phyloP scores from a whole-genome alignment of 2,113 vertebrate species.

The Plecturocebus donacophilus region DNA sequence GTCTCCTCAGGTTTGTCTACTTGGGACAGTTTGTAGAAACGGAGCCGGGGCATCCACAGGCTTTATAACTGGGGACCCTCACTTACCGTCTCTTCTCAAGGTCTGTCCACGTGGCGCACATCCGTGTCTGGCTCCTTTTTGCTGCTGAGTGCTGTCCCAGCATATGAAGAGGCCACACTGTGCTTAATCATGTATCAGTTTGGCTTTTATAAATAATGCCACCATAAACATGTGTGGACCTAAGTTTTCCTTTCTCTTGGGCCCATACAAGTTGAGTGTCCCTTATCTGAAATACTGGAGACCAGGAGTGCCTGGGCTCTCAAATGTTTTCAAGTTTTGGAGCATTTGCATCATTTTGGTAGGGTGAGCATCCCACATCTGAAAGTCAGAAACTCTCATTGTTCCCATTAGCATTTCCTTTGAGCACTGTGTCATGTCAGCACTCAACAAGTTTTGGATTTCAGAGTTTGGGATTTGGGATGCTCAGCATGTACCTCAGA shows the following conservation, averaged over 20 bases:
- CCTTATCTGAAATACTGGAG: background rate
- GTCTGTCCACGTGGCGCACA: accelerated
- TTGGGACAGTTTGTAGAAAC: too few relatives aligned
- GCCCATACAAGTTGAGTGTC: background rate
- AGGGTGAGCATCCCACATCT: background rate
- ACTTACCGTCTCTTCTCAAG: too few relatives aligned
- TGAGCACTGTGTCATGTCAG: background rate
- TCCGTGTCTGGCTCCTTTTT: too few relatives aligned
- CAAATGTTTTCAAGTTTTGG: background rate
- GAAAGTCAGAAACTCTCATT: background rate
- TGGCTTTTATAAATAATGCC: background rate
- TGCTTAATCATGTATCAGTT: background rate
- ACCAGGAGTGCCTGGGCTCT: background rate
- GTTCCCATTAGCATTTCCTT: background rate
- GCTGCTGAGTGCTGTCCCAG: background rate
- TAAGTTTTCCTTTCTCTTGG: background rate
- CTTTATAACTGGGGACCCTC: background rate
- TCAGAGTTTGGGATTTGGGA: background rate
- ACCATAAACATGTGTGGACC: background rate
- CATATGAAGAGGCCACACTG: background rate
- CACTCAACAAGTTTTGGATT: background rate
- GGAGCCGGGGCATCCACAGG: too few relatives aligned
- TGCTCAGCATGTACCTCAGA: background rate
- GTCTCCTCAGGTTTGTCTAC: background rate
- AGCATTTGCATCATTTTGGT: background rate